Percentiles rank a stretch among this genome's conserved stretches.
These are phyloP conservation scores for Zelostemma sp. DNA, from an alignment of 1,140 invertebrate genomes.

Conservation along the genomic window DNA sequence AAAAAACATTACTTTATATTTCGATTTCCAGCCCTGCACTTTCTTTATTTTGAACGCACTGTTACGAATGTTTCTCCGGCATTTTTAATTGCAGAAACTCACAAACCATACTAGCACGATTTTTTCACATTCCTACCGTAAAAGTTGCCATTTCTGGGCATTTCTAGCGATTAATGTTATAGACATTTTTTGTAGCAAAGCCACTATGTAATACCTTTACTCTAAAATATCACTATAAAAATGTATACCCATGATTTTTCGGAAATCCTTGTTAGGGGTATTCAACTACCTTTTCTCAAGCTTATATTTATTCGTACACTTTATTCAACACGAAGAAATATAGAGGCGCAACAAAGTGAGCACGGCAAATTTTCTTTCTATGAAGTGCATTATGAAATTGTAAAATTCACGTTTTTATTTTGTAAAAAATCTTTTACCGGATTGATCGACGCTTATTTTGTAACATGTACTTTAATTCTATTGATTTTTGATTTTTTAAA, in stretches of 20 bases:
- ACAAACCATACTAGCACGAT: conserved; percentile 12
- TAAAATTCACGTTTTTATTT: no score
- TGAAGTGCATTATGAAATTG: no score
- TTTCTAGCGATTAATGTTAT: not conserved
- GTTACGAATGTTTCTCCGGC: no score
- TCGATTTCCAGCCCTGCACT: no score
- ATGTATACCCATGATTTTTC: no score
- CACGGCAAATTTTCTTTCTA: not conserved
- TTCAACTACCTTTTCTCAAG: not conserved
- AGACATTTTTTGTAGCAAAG: not conserved
- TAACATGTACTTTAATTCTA: no score
- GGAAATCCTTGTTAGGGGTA: not conserved
- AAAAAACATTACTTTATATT: conserved; percentile 9
- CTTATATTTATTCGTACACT: not conserved
- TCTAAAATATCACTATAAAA: not conserved
- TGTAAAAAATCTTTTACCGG: no score
- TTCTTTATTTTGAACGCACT: no score
- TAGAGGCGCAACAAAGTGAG: not conserved
- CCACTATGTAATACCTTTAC: not conserved
- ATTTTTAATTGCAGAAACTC: conserved; percentile 8
- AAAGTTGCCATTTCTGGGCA: conserved; percentile 9
- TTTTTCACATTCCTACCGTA: conserved; percentile 12
- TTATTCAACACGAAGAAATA: not conserved
- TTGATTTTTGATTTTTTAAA: no score
- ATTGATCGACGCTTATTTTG: no score